phyloP scores from a whole-genome alignment of 1,140 invertebrate species.

The Stenopsyche tienmushanensis region DNA sequence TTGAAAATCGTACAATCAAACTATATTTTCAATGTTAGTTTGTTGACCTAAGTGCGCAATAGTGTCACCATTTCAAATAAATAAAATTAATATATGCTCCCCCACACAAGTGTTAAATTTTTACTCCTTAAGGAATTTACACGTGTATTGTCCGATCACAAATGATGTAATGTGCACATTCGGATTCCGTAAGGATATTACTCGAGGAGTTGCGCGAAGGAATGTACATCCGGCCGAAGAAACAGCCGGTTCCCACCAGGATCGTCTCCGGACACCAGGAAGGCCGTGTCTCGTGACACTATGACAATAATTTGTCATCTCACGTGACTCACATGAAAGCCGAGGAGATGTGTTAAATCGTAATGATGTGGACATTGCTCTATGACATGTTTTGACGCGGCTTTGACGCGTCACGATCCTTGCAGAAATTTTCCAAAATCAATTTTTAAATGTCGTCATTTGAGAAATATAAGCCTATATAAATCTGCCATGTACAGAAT shows the following conservation, averaged over 20 bases:
- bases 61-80: no score
- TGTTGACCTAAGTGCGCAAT: no score
- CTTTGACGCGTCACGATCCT: background rate
- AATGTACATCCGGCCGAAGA: slow-evolving; percentile 35
- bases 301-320: slow-evolving; percentile 6
- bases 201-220: slow-evolving; percentile 17
- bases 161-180: slow-evolving; percentile 32
- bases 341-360: background rate
- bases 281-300: slow-evolving; percentile 15
- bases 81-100: no score
- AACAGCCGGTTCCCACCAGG: background rate
- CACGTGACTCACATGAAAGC: background rate
- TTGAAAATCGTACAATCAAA: no score
- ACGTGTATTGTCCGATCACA: no score
- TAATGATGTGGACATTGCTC: background rate
- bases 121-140: no score
- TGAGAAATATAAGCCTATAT: no score
- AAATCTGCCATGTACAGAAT: no score
- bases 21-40: no score
- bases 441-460: no score
- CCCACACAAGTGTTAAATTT: no score
- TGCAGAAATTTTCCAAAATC: no score
- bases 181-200: slow-evolving; percentile 29
- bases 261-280: slow-evolving; percentile 9
- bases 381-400: background rate